Evolutionary conservation across 2,888 invertebrate genomes (phyloP).

Genomic region (Achlya flavicornis): DNA sequence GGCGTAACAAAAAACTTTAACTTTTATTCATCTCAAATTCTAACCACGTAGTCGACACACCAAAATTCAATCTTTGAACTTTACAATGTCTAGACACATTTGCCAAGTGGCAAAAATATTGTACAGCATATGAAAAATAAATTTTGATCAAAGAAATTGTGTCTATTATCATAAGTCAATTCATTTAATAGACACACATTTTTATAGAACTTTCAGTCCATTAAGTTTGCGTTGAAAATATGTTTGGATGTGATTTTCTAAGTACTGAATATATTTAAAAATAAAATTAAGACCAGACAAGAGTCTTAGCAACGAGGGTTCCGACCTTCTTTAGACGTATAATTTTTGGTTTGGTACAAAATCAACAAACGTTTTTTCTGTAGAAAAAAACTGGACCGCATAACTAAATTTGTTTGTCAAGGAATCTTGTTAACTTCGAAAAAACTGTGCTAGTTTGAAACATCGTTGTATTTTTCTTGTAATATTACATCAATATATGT

Average conservation of each 20-base stretch:
- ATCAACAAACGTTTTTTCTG: too few relatives aligned
- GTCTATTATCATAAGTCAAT: conserved; percentile 24
- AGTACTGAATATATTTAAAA: not conserved
- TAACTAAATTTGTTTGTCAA: too few relatives aligned
- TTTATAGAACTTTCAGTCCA: conserved; percentile 13
- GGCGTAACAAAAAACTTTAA: not conserved
- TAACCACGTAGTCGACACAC: conserved; percentile 16
- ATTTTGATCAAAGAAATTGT: conserved; percentile 28
- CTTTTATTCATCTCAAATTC: not conserved
- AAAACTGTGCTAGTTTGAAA: too few relatives aligned
- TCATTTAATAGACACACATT: conserved; percentile 19
- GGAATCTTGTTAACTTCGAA: too few relatives aligned
- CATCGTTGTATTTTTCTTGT: too few relatives aligned
- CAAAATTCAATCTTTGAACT: conserved; percentile 34
- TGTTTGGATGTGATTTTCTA: conserved; percentile 14
- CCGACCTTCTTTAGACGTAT: too few relatives aligned
- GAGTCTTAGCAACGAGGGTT: too few relatives aligned
- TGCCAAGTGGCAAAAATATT: conserved; percentile 22
- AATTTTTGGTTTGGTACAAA: too few relatives aligned
- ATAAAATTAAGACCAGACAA: too few relatives aligned
- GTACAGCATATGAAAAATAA: conserved; percentile 30
- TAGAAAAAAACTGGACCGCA: too few relatives aligned
- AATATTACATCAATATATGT: too few relatives aligned
- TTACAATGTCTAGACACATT: conserved; percentile 48
- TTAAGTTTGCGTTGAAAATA: conserved; percentile 16